phyloP scores from a whole-genome alignment of 2,113 vertebrate genomes.

The Nesoenas mayeri region DNA sequence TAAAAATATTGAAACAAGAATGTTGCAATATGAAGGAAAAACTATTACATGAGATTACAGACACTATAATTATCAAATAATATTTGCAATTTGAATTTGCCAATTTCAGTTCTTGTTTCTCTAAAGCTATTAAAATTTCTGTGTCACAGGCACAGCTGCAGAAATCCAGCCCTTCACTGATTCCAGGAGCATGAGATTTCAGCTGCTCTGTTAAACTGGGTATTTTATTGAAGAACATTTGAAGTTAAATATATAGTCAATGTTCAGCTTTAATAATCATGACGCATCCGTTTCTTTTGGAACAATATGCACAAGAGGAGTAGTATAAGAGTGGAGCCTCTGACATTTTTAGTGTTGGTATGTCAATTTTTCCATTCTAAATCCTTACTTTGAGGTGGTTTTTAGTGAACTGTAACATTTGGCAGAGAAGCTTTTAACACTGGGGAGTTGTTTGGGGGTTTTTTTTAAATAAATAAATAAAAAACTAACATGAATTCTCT shows the following conservation, averaged over 20 bases:
- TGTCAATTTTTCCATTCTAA: conserved; percentile 10
- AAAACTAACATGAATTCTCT: neutral
- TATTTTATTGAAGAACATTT: neutral
- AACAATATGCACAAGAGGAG: neutral
- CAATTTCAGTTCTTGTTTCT: conserved; percentile 26
- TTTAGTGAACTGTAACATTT: neutral
- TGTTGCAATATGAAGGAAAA: conserved; percentile 3
- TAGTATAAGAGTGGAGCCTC: neutral
- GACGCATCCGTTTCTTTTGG: neutral
- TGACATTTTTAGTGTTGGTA: neutral
- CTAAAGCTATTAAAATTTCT: conserved; percentile 5
- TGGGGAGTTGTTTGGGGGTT: neutral
- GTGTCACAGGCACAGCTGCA: conserved; percentile 28
- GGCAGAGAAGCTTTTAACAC: neutral
- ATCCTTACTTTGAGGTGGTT: neutral
- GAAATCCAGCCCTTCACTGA: neutral
- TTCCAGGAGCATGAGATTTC: neutral
- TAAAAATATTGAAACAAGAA: conserved; percentile 29
- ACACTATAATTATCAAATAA: neutral
- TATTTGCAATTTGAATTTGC: conserved; percentile 32
- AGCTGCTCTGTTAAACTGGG: neutral
- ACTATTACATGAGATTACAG: conserved; percentile 40
- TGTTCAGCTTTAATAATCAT: neutral
- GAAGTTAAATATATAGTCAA: neutral
- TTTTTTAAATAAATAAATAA: neutral